Base-by-base conservation (phyloP, 2,113 vertebrate genomes). In the Ceyx melanurus region DNA sequence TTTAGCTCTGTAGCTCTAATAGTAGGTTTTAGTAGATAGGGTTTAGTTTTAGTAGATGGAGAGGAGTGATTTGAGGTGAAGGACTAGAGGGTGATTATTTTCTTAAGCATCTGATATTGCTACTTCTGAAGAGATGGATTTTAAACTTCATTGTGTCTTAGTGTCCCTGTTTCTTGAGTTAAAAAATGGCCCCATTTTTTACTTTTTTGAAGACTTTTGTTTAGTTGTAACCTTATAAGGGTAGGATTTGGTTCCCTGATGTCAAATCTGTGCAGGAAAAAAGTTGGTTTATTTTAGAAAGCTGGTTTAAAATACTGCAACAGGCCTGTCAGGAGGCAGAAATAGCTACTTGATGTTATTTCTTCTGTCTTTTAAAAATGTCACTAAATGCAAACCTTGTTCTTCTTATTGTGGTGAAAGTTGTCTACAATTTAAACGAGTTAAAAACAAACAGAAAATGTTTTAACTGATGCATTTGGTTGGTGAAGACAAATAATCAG, bases 251-350 rank as follows among this genome's bases (percentile, higher is more conserved):
- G 45, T 94, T 93, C 71, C 50, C 68, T 89, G 51, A 76, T 86
- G 84, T 88, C 64, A 90, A 83, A 81, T 94, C 68, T 67, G 64
- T 81, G 85, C 65, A 11, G 72, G n/a, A 66, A 82, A 61, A 50
- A 75, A 62, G 28, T 62, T 57, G 42, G 45, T 81, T 92, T 96
- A 83, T 86, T 94, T 94, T 94, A 77, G 90, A 72, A 81, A 90
- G 64, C 64, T 25, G 25, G 76, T 93, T 88, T 91, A 76, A 95
- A 82, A 73, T 87, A 85, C 79, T 94, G 86, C 58, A 76, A 21
- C 58, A 82, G 68, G 74, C 67, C 54, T 80, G 33, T 51, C 51
- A 89, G 67, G 81, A 90, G 43, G 43, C 81, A 89, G 86, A 79
- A 95, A 79, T 71, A 80, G 76, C 89, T 75, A 72, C 74, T 88